Evolutionary conservation across 2,797 vertebrate species (phyloP).

Genomic region (Labroides dimidiatus): DNA sequence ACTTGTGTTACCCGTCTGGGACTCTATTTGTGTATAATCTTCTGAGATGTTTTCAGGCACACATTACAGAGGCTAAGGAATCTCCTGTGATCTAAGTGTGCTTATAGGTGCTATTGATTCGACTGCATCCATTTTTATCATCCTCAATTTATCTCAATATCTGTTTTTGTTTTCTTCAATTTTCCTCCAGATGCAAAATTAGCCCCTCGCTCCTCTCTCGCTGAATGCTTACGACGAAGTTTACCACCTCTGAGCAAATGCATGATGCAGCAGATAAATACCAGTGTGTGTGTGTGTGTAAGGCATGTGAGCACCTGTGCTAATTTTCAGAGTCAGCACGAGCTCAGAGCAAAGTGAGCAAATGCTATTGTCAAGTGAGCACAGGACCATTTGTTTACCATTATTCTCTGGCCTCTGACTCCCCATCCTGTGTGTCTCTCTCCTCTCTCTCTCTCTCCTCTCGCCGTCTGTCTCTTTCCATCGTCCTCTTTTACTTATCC

Average conservation of each 20-base stretch:
- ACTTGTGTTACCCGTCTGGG: too few species aligned
- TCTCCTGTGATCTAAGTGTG: conserved; percentile 49
- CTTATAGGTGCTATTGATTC: conserved; percentile 53
- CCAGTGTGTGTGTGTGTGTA: conserved; percentile 11
- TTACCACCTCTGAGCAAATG: conserved; percentile 16
- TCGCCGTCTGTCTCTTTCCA: not conserved
- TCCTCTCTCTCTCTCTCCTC: too few species aligned
- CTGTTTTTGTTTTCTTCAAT: not conserved
- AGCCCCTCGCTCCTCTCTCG: not conserved
- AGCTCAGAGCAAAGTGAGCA: not conserved
- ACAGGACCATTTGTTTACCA: conserved; percentile 1
- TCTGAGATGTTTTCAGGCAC: conserved; percentile 16
- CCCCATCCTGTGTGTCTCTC: not conserved
- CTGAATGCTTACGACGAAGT: not conserved
- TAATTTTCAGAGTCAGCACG: conserved; percentile 24
- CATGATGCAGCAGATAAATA: conserved; percentile 36
- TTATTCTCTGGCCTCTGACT: not conserved
- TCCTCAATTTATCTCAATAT: conserved; percentile 28
- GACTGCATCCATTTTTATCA: conserved; percentile 14
- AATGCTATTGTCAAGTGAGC: not conserved
- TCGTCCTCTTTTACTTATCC: conserved; percentile 20
- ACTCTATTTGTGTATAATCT: not conserved
- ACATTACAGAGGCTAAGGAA: conserved; percentile 17
- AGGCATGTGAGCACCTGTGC: conserved; percentile 24
- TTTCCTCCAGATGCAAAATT: not conserved